Base-by-base conservation (phyloP, 2,888 invertebrate genomes). In the Drosophila cognata region DNA sequence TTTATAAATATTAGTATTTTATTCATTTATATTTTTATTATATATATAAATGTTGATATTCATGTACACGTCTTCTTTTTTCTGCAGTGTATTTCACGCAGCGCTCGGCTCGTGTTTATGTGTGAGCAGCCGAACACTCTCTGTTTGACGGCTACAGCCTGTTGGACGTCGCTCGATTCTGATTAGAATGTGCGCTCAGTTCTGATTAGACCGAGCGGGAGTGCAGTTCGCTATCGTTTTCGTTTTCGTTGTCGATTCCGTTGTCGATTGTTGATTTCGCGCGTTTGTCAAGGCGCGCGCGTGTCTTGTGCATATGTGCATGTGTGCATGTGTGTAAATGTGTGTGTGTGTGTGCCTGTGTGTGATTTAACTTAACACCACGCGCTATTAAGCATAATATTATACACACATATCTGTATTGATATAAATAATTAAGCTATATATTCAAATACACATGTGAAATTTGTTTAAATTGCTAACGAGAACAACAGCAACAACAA, bases 161-260 rank as follows among this genome's bases (percentile, higher is more conserved):
- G 82, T 88, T 88, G 87, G 75, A 84, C 75, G 66, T 76, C 59
- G 80, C 65, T 71, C 71, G 33, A 46, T 76, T 65, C 70, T 77
- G 78, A 78, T 78, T 78, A 78, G 77, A 78, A 78, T 16, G 46
- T 3, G 51, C 52, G 81, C 87, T 81, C 87, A 88, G 89, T 87
- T 87, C 89, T 90, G 82, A 86, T 86, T 81, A 82, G 84, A 79
- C 81, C 81, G 77, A 71, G 75, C 56, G 72, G 72, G 76, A 64
- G 84, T 77, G 65, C 88, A 82, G 81, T 81, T 88, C 74, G 72
- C 62, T 41, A 46, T 53, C 31, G 52, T 33, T 48, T 21, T 68
- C 62, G 62, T 64, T 46, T 77, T 59, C 67, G 58, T 64, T n/a
- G 41, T 41, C 41, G n/a, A 46, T 46, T 64, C 21, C 74, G 67